A percentile compares a stretch with the other conserved stretches of the same genome.
Conservation (phyloP, 2,888 invertebrate species). For the Amiota communis region DNA sequence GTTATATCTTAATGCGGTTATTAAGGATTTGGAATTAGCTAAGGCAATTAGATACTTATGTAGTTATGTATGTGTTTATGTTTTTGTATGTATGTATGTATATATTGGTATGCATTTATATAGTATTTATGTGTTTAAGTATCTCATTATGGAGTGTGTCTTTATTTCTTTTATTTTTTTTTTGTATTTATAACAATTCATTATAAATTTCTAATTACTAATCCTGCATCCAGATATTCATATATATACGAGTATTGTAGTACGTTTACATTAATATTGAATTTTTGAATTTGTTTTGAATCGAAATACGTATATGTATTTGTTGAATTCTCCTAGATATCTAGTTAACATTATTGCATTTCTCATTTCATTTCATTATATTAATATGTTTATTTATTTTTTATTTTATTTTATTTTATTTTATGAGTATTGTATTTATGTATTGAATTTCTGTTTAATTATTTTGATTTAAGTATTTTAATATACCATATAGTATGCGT, state of each 20-base stretch:
- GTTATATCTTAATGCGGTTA: too few species aligned
- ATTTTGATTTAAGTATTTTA: not conserved
- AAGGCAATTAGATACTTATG: too few species aligned
- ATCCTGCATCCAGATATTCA: too few species aligned
- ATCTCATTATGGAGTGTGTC: not conserved
- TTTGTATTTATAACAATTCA: slow-evolving; percentile 28
- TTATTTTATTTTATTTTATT: not conserved
- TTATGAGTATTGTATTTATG: not conserved
- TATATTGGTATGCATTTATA: slow-evolving; percentile 20
- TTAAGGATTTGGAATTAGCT: too few species aligned
- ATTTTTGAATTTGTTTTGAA: not conserved
- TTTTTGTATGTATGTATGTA: too few species aligned
- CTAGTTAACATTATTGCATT: slow-evolving; percentile 41
- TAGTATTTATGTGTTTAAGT: not conserved
- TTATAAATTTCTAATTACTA: not conserved
- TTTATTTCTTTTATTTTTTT: too few species aligned
- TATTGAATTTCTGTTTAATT: not conserved
- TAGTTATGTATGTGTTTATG: too few species aligned
- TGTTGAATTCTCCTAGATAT: slow-evolving; percentile 37
- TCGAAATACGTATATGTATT: slow-evolving; percentile 1
- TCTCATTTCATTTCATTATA: slow-evolving; percentile 15
- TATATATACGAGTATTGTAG: too few species aligned
- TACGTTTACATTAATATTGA: too few species aligned
- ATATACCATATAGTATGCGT: not conserved
- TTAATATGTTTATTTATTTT: too few species aligned